These are phyloP conservation scores for Dufourea novaeangliae DNA, from an alignment of 1,140 invertebrate species.

Conservation along the genomic window DNA sequence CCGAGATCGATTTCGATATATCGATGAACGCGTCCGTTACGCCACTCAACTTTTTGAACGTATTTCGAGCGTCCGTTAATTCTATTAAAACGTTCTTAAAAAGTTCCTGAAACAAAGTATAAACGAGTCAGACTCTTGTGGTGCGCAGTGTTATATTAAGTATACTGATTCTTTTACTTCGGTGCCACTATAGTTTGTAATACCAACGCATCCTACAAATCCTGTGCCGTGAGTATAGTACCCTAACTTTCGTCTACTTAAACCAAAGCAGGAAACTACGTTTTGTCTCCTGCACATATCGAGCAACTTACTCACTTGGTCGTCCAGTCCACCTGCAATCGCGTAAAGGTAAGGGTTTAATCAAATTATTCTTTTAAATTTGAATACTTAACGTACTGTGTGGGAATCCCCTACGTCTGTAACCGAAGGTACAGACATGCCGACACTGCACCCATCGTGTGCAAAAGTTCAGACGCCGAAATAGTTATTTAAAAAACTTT, in stretches of 20 bases:
- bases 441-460: no score
- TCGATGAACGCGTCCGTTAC: constrained; percentile 49
- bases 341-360: not conserved
- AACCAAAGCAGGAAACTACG: constrained; percentile 82
- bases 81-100: constrained; percentile 62
- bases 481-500: not conserved
- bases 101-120: constrained; percentile 57
- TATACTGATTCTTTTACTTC: constrained; percentile 74
- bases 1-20: constrained; percentile 43
- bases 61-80: constrained; percentile 59
- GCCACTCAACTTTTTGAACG: constrained; percentile 47
- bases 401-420: not conserved
- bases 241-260: constrained; percentile 81
- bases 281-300: constrained; percentile 71
- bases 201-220: constrained; percentile 82
- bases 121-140: not conserved
- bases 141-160: not conserved
- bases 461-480: not conserved
- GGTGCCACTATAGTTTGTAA: constrained; percentile 83
- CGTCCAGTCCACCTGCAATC: constrained; percentile 68
- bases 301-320: constrained; percentile 59
- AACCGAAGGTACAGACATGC: no score
- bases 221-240: constrained; percentile 82
- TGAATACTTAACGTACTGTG: not conserved
- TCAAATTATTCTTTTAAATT: not conserved